phyloP scores from a whole-genome alignment of 2,797 vertebrate species.

The Coilia nasus region DNA sequence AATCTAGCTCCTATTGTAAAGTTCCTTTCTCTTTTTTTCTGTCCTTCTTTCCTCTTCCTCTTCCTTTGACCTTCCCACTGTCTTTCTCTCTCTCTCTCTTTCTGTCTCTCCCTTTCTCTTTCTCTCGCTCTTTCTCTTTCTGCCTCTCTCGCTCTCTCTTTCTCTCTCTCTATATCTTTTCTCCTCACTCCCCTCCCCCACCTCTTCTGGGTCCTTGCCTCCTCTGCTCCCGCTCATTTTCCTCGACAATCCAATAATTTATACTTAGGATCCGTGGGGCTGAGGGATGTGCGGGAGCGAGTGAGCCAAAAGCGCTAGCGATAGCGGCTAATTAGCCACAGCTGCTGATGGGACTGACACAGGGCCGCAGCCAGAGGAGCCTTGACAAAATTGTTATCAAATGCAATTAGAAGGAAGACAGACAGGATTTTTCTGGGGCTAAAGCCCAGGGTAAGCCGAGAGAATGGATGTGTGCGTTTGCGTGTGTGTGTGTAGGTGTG shows the following conservation, averaged over 20 bases:
- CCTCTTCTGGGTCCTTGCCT: slow-evolving; percentile 28
- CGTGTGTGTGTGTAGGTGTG: slow-evolving; percentile 27
- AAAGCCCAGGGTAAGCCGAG: slow-evolving; percentile 60
- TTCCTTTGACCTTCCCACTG: slow-evolving; percentile 41
- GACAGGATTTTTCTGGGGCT: slow-evolving; percentile 69
- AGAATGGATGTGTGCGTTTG: slow-evolving; percentile 32
- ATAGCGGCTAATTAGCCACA: slow-evolving; percentile 85
- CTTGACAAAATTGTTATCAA: slow-evolving; percentile 82
- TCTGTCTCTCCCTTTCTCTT: slow-evolving; percentile 38
- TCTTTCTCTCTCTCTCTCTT: slow-evolving; percentile 40
- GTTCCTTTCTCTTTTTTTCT: not conserved
- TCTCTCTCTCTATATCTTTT: slow-evolving; percentile 48
- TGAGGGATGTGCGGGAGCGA: slow-evolving; percentile 64
- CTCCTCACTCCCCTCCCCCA: slow-evolving; percentile 44
- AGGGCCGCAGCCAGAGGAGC: slow-evolving; percentile 70
- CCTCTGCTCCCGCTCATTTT: slow-evolving; percentile 66
- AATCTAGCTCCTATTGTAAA: not conserved
- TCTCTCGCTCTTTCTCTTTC: slow-evolving; percentile 36
- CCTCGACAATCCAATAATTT: slow-evolving; percentile 76
- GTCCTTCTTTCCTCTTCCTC: not conserved
- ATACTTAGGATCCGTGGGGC: slow-evolving; percentile 68
- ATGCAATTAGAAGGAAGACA: slow-evolving; percentile 73
- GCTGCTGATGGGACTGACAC: slow-evolving; percentile 83
- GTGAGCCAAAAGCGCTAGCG: slow-evolving; percentile 80
- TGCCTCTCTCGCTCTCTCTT: slow-evolving; percentile 37